A percentile compares a stretch with the other conserved stretches of the same genome.
phyloP scores from a whole-genome alignment of 1,140 invertebrate species.

The Cryptotermes secundus region DNA sequence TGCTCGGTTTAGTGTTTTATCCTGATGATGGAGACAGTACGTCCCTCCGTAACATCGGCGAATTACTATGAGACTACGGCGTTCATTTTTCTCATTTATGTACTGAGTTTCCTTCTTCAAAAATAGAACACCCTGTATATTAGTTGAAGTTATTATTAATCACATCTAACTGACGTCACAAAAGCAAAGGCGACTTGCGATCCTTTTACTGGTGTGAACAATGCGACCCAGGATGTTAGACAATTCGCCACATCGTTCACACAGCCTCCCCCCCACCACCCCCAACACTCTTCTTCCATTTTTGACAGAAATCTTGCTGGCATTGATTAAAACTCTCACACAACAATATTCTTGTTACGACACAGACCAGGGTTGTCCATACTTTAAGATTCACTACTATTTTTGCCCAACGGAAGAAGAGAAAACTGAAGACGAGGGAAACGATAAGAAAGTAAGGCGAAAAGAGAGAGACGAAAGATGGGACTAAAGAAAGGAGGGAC shows the following conservation, averaged over 20 bases:
- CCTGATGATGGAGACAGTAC: no score
- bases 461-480: no score
- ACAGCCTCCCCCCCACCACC: neutral
- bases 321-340: neutral
- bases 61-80: no score
- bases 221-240: neutral
- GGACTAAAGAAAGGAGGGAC: no score
- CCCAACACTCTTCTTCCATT: neutral
- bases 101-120: no score
- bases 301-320: neutral
- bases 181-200: slow-evolving; percentile 3
- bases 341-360: neutral
- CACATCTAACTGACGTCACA: neutral
- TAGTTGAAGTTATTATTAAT: neutral
- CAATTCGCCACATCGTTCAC: neutral
- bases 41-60: no score
- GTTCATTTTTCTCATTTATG: no score
- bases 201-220: neutral
- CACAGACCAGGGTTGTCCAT: neutral
- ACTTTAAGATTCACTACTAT: no score
- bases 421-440: no score
- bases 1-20: no score
- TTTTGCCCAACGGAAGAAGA: no score
- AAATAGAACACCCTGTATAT: neutral
- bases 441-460: no score